Conservation (phyloP, 2,797 vertebrate species). For the Vireo griseus region DNA sequence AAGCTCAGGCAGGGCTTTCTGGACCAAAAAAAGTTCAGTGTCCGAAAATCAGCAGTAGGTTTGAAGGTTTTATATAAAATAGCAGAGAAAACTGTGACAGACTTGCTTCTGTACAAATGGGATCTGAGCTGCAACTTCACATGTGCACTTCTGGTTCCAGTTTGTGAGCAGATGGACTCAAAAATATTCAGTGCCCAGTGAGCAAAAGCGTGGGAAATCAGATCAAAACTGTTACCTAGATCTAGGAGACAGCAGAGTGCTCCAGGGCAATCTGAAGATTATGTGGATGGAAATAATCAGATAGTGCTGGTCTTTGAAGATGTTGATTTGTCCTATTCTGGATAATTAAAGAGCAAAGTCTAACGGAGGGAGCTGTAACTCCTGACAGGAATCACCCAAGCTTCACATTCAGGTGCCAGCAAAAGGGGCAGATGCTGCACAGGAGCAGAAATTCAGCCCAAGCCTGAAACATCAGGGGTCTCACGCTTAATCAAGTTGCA, state of each 20-base stretch:
- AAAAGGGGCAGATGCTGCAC: neutral
- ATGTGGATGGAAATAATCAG: constrained; percentile 4
- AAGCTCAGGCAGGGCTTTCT: neutral
- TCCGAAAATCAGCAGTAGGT: neutral
- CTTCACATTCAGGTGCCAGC: neutral
- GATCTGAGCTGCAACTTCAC: neutral
- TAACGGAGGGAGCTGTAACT: neutral
- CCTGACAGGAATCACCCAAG: neutral
- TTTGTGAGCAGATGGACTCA: constrained; percentile 4
- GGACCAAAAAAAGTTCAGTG: neutral
- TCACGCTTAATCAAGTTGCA: neutral
- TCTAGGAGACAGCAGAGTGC: constrained; percentile 5
- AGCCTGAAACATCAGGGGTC: neutral
- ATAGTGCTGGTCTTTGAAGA: neutral
- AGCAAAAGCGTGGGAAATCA: neutral
- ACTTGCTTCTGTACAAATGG: neutral
- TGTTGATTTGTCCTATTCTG: neutral
- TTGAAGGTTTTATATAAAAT: neutral
- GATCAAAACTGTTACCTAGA: neutral
- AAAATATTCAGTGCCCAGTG: neutral
- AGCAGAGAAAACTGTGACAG: neutral
- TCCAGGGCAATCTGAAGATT: neutral
- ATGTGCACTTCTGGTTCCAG: neutral
- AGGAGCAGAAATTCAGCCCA: neutral
- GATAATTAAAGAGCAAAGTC: neutral